Conservation (phyloP, 2,113 vertebrate genomes). For the Urocitellus parryii region DNA sequence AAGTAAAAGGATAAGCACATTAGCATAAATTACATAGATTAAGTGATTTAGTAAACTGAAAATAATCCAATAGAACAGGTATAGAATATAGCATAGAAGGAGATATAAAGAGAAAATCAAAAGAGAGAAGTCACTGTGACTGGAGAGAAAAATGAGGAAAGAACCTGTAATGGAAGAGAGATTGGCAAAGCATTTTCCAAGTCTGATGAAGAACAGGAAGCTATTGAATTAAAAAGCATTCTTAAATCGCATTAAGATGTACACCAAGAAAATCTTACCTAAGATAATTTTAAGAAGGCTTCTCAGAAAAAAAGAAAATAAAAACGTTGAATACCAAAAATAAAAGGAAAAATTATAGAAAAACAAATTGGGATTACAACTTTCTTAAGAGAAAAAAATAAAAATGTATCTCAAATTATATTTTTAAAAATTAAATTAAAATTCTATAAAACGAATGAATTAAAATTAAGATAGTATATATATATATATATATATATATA, state of each 20-base stretch:
- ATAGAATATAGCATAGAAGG: background rate
- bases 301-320: background rate
- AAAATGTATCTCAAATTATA: background rate
- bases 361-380: background rate
- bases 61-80: background rate
- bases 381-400: background rate
- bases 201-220: no score
- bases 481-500: no score
- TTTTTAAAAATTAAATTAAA: background rate
- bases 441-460: background rate
- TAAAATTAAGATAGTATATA: background rate
- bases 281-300: background rate
- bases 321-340: background rate
- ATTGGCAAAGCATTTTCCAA: background rate
- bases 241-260: background rate
- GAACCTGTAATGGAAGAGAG: background rate
- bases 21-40: background rate
- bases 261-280: background rate
- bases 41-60: background rate
- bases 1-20: background rate
- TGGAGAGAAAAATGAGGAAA: background rate
- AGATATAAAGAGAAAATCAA: background rate
- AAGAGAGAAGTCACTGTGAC: no score
- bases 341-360: background rate
- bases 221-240: background rate